A percentile compares a stretch with the other conserved stretches of the same genome.
These are phyloP conservation scores for Drosophila antonietae DNA, from an alignment of 2,888 invertebrate genomes.

Conservation along the genomic window DNA sequence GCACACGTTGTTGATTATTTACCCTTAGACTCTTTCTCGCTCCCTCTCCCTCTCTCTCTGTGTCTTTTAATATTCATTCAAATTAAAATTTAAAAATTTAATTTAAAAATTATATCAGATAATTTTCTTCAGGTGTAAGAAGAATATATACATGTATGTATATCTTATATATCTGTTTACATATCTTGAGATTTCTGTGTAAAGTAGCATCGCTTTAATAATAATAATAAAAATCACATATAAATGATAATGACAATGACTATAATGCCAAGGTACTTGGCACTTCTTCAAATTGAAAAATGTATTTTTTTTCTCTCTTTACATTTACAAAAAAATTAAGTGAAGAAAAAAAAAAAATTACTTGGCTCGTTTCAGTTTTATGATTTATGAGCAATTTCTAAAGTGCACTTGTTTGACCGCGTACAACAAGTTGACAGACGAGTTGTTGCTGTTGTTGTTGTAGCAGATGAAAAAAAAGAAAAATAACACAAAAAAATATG, in stretches of 20 bases:
- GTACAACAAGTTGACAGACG: conserved; percentile 73
- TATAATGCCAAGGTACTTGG: conserved; percentile 67
- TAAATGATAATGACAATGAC: conserved; percentile 58
- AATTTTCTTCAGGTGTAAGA: background rate
- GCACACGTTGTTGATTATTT: background rate
- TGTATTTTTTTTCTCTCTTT: conserved; percentile 6
- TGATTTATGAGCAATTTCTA: conserved; percentile 81
- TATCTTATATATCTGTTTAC: background rate
- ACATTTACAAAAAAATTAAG: conserved; percentile 19
- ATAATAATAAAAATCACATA: conserved; percentile 42
- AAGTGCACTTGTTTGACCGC: conserved; percentile 83
- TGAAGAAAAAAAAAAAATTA: conserved; percentile 32
- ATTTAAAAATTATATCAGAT: background rate
- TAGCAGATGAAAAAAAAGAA: conserved; percentile 38
- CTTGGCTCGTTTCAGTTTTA: conserved; percentile 60
- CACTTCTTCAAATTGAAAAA: conserved; percentile 68
- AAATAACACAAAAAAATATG: conserved; percentile 59
- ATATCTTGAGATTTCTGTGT: background rate
- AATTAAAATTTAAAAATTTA: no score
- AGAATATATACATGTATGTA: background rate
- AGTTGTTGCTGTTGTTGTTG: conserved; percentile 40
- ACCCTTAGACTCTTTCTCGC: no score
- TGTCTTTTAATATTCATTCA: no score
- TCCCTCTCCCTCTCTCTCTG: no score
- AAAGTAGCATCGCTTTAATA: conserved; percentile 36